Percentiles rank a stretch among this genome's conserved stretches.
These are phyloP conservation scores for Xenopus petersii DNA, from an alignment of 2,797 vertebrate species.

Conservation along the genomic window DNA sequence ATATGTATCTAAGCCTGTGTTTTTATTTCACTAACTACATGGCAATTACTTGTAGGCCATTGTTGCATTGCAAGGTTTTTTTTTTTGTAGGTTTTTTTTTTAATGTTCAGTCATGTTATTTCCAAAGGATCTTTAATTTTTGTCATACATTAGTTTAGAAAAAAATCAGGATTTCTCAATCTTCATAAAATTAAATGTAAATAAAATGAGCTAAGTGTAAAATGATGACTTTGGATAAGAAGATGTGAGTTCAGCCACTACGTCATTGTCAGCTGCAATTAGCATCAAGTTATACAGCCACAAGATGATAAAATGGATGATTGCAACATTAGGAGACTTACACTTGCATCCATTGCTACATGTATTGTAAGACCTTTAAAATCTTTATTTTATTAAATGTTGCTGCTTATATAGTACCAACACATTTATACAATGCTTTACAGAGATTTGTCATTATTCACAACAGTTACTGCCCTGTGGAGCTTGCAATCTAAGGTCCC, in stretches of 20 bases:
- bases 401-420: no score
- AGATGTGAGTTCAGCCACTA: slow-evolving; percentile 28
- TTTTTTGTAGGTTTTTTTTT: slow-evolving; percentile 12
- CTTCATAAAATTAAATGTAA: slow-evolving; percentile 8
- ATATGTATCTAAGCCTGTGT: slow-evolving; percentile 45
- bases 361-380: no score
- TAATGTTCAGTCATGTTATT: slow-evolving; percentile 1
- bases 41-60: slow-evolving; percentile 33
- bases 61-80: slow-evolving; percentile 23
- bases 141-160: slow-evolving; percentile 5
- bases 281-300: slow-evolving; percentile 13
- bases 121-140: neutral
- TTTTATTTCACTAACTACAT: slow-evolving; percentile 47
- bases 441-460: no score
- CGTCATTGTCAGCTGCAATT: slow-evolving; percentile 20
- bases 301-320: neutral
- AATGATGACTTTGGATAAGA: slow-evolving; percentile 10
- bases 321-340: neutral
- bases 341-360: neutral
- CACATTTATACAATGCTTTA: no score
- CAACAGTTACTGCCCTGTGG: no score
- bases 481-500: no score
- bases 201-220: slow-evolving; percentile 19
- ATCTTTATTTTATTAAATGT: no score
- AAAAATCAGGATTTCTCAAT: slow-evolving; percentile 45